Evolutionary conservation across 2,888 invertebrate genomes (phyloP), one percentile per base, ranked within the genome.

Genomic region (Lutraria lutraria): DNA sequence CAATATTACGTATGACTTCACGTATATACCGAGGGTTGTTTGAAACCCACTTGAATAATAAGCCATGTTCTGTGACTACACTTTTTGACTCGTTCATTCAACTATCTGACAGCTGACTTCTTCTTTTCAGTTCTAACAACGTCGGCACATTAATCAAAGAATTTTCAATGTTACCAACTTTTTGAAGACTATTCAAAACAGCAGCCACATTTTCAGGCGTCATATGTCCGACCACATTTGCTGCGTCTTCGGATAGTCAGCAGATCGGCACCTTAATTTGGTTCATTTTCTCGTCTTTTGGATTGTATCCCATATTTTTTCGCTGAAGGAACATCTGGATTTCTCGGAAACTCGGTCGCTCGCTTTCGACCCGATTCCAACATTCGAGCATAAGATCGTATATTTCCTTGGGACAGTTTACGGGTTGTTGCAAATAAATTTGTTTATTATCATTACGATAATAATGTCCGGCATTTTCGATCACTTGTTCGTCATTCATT

Each of bases 351-450:
- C 98, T 97, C 0, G 99, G 99, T 68, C 99, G 97, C 95, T 98
- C 98, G 85, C 97, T 97, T 85, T 98, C 98, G 94, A 98, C 98
- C 85, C 98, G 97, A 94, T 98, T 98, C 99, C 99, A 99, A 97
- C 99, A 99, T 97, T 98, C 98, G 94, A 98, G 98, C 98, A 99
- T 98, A 93, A 99, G 97, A 96, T 98, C 98, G 97, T 98, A 98
- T 91, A 99, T 98, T 96, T 99, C 98, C 93, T 98, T 97, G 76
- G 98, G 98, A 96, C 98, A 98, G 91, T 98, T 97, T 76, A 98
- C 97, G 19, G 98, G 98, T 91, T 98, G 98, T 52, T 98, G 97
- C 83, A 98, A 97, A 93, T 97, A 97, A 84, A 95, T 88, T 97
- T 96, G 95, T 97, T 96, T 97, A 95, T 98, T 97, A 97, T 96